These are phyloP conservation scores for Dissostichus mawsoni DNA, from an alignment of 2,113 vertebrate species.

Conservation along the genomic window DNA sequence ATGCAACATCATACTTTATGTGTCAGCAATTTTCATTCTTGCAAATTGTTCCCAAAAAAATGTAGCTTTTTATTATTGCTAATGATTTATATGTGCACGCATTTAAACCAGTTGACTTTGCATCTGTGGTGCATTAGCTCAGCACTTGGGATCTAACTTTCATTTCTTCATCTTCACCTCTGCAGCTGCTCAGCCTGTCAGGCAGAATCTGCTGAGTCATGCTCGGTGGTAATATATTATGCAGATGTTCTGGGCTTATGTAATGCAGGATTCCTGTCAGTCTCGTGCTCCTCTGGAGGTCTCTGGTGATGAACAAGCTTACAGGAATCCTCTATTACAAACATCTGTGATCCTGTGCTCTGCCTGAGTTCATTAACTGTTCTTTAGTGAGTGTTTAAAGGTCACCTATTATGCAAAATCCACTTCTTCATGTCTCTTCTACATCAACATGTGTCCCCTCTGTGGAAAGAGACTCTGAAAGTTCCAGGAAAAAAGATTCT, in stretches of 20 bases:
- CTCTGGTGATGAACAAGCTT: background rate
- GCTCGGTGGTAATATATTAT: background rate
- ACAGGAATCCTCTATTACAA: constrained; percentile 44
- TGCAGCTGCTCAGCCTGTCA: constrained; percentile 1
- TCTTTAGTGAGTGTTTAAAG: no score
- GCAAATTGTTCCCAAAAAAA: background rate
- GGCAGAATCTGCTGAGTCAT: constrained; percentile 43
- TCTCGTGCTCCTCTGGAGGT: background rate
- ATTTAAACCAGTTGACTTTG: background rate
- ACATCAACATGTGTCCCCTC: no score
- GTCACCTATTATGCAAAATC: no score
- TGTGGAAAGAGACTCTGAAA: no score
- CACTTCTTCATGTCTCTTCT: no score
- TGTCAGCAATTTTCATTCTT: no score
- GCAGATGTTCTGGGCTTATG: constrained; percentile 51
- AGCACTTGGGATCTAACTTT: background rate
- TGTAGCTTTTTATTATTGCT: background rate
- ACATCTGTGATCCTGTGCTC: background rate
- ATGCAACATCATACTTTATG: no score
- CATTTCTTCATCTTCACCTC: background rate
- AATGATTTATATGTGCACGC: background rate
- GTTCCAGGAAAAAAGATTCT: no score
- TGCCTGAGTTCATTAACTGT: background rate
- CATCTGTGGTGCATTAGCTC: constrained; percentile 12
- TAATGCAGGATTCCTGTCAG: constrained; percentile 25